Percentiles rank a stretch among this genome's conserved stretches.
Conservation (phyloP, 1,140 invertebrate species). For the Ips typographus region DNA sequence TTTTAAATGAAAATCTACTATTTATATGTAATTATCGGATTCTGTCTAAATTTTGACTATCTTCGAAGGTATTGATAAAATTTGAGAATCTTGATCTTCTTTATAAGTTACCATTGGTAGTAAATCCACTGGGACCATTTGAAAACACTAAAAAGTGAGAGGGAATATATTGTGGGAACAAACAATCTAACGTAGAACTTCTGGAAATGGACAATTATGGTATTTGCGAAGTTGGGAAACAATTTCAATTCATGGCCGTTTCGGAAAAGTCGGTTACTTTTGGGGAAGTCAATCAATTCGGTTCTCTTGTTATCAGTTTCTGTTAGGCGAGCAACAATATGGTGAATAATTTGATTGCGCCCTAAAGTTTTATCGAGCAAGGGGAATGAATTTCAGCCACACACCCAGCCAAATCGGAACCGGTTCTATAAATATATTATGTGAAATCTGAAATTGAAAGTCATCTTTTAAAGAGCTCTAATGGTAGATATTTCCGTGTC, state of each 20-base stretch:
- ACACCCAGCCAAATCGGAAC: slow-evolving; percentile 28
- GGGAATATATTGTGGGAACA: not conserved
- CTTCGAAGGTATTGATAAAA: too few relatives aligned
- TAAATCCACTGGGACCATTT: too few relatives aligned
- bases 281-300: slow-evolving; percentile 41
- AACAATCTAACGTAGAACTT: slow-evolving; percentile 18
- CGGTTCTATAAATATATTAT: slow-evolving; percentile 47
- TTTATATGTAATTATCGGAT: too few relatives aligned
- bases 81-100: too few relatives aligned
- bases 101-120: too few relatives aligned
- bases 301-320: slow-evolving; percentile 42
- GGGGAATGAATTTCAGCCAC: slow-evolving; percentile 44
- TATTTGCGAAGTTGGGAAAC: slow-evolving; percentile 36
- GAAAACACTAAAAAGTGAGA: not conserved
- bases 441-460: slow-evolving; percentile 49
- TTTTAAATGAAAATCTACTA: too few relatives aligned
- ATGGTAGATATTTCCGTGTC: slow-evolving; percentile 19
- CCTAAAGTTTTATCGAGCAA: slow-evolving; percentile 46
- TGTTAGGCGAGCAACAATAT: slow-evolving; percentile 44
- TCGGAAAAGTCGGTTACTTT: slow-evolving; percentile 38
- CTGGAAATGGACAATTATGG: slow-evolving; percentile 36
- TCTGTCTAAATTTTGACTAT: too few relatives aligned
- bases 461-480: slow-evolving; percentile 41
- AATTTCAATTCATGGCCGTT: slow-evolving; percentile 39
- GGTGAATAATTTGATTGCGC: slow-evolving; percentile 48